Percentiles rank a stretch among this genome's conserved stretches.
Conservation (phyloP, 1,140 invertebrate genomes). For the Stenopsyche tienmushanensis region DNA sequence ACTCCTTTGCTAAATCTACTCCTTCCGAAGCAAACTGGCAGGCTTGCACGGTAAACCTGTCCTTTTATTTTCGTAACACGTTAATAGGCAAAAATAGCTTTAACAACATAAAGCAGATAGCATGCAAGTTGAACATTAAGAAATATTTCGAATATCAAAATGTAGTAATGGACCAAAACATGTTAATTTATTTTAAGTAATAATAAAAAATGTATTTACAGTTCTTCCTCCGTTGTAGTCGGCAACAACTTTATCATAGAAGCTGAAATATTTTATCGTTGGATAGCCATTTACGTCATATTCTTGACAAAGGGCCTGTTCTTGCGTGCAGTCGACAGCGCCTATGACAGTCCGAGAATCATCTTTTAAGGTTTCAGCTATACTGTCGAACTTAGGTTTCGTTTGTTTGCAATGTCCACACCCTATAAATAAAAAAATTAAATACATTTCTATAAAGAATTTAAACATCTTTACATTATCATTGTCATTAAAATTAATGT, state of each 20-base stretch:
- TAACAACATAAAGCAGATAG: neutral
- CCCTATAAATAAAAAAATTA: constrained; percentile 62
- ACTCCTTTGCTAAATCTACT: too few species aligned
- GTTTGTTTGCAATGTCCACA: constrained; percentile 89
- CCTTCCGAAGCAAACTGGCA: too few species aligned
- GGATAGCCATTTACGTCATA: constrained; percentile 83
- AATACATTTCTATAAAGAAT: neutral
- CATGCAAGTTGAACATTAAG: too few species aligned
- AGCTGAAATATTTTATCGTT: constrained; percentile 84
- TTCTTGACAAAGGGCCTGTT: constrained; percentile 63
- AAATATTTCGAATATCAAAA: neutral
- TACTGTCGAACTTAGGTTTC: constrained; percentile 79
- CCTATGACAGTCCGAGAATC: constrained; percentile 74
- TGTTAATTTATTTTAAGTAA: neutral
- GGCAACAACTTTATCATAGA: constrained; percentile 69
- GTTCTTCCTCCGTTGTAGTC: constrained; percentile 74
- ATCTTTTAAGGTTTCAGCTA: constrained; percentile 72
- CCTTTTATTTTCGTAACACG: too few species aligned
- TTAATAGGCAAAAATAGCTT: neutral
- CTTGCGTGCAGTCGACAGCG: constrained; percentile 80
- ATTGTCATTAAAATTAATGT: too few species aligned
- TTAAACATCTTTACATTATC: neutral
- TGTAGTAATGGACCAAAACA: neutral
- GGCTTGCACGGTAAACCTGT: too few species aligned
- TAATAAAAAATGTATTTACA: constrained; percentile 52